Conservation (phyloP, 2,888 invertebrate species). For the Orgyia antiqua region DNA sequence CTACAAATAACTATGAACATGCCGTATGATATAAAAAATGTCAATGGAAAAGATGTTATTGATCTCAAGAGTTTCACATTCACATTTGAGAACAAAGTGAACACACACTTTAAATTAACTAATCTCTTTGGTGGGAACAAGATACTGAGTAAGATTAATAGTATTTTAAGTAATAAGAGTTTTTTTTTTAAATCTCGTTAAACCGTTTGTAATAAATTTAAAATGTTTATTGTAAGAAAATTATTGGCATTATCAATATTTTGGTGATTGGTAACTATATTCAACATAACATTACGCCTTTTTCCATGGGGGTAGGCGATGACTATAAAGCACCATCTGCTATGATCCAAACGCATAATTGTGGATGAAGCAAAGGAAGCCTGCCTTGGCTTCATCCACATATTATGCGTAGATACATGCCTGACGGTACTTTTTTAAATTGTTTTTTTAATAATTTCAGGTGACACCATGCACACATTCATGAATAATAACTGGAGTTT, state of each 20-base stretch:
- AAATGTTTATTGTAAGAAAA: too few species aligned
- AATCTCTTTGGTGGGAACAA: slow-evolving; percentile 63
- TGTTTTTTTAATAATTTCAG: slow-evolving; percentile 26
- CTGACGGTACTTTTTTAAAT: too few species aligned
- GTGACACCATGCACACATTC: slow-evolving; percentile 45
- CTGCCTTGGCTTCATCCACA: too few species aligned
- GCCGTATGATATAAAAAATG: slow-evolving; percentile 37
- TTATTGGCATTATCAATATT: too few species aligned
- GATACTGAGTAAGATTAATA: slow-evolving; percentile 44
- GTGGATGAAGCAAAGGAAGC: too few species aligned
- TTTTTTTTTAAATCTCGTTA: too few species aligned
- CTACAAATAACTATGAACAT: slow-evolving; percentile 31
- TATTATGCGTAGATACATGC: too few species aligned
- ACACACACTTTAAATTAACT: slow-evolving; percentile 41
- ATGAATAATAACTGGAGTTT: slow-evolving; percentile 54
- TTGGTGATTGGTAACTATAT: too few species aligned
- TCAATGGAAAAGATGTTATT: slow-evolving; percentile 41
- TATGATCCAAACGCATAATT: too few species aligned
- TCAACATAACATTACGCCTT: background rate
- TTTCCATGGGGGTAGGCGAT: background rate
- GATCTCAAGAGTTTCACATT: slow-evolving; percentile 42
- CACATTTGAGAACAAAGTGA: slow-evolving; percentile 44
- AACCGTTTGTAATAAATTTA: too few species aligned
- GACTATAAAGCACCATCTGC: too few species aligned
- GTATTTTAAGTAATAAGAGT: too few species aligned